Base-by-base conservation (phyloP, 2,797 vertebrate genomes). In the Philypnodon macrostomus region DNA sequence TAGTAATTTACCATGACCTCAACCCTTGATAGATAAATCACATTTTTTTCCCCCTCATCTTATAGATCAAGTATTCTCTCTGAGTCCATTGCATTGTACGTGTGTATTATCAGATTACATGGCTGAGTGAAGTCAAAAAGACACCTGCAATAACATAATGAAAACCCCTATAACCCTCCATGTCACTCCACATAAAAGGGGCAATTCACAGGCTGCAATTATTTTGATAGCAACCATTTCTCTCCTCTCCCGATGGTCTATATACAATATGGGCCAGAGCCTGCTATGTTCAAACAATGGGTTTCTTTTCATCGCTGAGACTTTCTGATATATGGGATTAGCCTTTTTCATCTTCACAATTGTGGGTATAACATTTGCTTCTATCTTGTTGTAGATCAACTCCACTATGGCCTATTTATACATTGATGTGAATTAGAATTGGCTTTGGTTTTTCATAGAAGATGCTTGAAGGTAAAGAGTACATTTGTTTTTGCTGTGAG, bases 1-100 rank as follows among this genome's bases (percentile, higher is more conserved):
- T n/a, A n/a, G n/a, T n/a, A n/a, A n/a, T 47, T 47, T 47, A 45
- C 26, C 41, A 15, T 65, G 71, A 75, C 70, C 61, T 57, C 36
- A 13, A 38, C 54, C 57, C 32, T 16, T 24, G 17, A 34, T 16
- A 58, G 39, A 53, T 15, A 26, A 40, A 31, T 36, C 41, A 12
- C 0, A 55, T 70, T 67, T 58, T 73, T 53, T 57, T 47, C 42
- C 31, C 47, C 57, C 31, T 33, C 17, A 11, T 44, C 17, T 56
- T 19, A 38, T 19, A 19, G 41, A 10, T 64, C 18, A 29, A 29
- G 38, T 48, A 26, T 24, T 7, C 30, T 11, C 54, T 34, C 15
- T 52, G 14, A 2, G 1, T 37, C 13, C 9, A n/a, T 16, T 41
- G 4, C 7, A 12, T 29, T 26, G 16, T 47, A 36, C 49, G 52